Conservation (phyloP, 2,797 vertebrate species). For the Hydrolagus colliei region DNA sequence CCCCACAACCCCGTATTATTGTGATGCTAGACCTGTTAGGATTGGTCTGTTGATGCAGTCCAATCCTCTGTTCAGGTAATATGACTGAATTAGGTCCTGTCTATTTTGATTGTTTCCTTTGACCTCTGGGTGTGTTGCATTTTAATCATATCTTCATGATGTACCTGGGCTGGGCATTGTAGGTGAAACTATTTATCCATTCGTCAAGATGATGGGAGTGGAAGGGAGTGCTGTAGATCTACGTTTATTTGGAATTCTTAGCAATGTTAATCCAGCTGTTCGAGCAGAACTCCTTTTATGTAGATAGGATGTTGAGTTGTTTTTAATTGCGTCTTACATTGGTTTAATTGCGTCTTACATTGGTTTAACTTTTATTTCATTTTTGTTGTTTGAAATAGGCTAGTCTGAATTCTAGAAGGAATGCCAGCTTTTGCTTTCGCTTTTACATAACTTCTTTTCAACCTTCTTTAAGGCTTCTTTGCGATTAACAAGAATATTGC, state of each 20-base stretch:
- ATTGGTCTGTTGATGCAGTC: too few species aligned
- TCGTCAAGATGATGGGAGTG: not conserved
- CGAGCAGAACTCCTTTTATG: not conserved
- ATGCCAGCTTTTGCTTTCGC: too few species aligned
- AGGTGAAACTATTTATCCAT: not conserved
- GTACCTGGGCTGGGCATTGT: not conserved
- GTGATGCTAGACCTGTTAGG: too few species aligned
- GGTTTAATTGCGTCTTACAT: not conserved
- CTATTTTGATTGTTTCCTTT: not conserved
- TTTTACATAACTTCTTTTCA: too few species aligned
- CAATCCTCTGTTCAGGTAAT: too few species aligned
- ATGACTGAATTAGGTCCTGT: too few species aligned
- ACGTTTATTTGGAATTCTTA: not conserved
- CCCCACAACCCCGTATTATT: too few species aligned
- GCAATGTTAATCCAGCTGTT: not conserved
- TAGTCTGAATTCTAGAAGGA: too few species aligned
- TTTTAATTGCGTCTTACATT: not conserved
- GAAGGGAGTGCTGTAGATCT: not conserved
- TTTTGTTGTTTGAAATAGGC: too few species aligned
- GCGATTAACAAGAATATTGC: too few species aligned
- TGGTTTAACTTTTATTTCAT: not conserved
- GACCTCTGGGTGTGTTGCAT: not conserved
- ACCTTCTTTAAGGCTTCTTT: too few species aligned
- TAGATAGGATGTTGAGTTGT: not conserved
- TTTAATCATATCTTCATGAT: not conserved